Percentiles rank a stretch among this genome's conserved stretches.
These are phyloP conservation scores for Dallia pectoralis DNA, from an alignment of 2,797 vertebrate species.

Conservation along the genomic window DNA sequence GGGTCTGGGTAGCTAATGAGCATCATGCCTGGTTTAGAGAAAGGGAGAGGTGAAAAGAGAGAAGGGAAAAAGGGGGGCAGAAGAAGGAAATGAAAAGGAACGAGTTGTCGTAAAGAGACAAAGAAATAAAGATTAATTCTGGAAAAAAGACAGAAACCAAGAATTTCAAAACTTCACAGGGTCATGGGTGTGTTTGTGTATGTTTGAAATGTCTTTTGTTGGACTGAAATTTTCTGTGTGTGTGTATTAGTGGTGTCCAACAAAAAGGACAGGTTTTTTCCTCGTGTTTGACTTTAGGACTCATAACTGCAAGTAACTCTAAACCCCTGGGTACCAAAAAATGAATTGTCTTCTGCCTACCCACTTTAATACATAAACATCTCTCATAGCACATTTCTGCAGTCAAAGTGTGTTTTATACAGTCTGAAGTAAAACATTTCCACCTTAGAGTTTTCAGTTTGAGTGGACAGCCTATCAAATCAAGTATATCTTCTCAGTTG, in stretches of 20 bases:
- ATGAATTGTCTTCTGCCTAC: background rate
- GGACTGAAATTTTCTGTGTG: constrained; percentile 13
- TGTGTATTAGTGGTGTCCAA: background rate
- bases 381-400: background rate
- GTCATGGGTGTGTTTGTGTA: constrained; percentile 1
- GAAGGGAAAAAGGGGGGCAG: constrained; percentile 18
- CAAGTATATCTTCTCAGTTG: background rate
- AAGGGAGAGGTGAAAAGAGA: background rate
- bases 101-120: background rate
- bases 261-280: background rate
- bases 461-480: background rate
- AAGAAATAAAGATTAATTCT: background rate
- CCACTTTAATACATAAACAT: background rate
- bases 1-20: background rate
- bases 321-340: background rate
- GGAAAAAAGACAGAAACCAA: constrained; percentile 13
- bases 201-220: constrained; percentile 45
- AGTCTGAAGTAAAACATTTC: background rate
- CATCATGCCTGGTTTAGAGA: background rate
- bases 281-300: background rate
- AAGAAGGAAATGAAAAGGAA: background rate
- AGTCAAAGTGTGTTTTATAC: background rate
- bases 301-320: background rate
- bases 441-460: background rate
- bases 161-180: constrained; percentile 41